A percentile compares a stretch with the other conserved stretches of the same genome.
Conservation (phyloP, 2,797 vertebrate genomes). For the Phoxinus dragarum region DNA sequence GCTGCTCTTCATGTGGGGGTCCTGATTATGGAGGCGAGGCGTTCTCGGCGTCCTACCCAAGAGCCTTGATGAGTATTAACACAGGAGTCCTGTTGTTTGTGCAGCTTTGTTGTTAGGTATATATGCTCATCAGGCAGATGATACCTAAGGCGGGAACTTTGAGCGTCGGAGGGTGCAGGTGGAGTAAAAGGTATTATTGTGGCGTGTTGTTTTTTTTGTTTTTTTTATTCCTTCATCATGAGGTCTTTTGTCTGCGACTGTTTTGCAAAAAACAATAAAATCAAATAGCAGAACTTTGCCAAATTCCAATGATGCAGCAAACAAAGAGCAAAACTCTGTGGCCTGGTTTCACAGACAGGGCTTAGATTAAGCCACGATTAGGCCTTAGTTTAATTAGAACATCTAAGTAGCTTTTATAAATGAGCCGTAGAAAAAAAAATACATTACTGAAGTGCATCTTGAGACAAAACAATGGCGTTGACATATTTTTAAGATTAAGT, state of each 20-base stretch:
- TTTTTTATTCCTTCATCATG: slow-evolving; percentile 77
- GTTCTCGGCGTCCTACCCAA: slow-evolving; percentile 58
- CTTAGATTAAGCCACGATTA: not conserved
- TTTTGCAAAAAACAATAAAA: slow-evolving; percentile 75
- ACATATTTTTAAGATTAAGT: not conserved
- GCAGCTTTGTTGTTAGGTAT: slow-evolving; percentile 58
- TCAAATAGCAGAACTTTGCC: slow-evolving; percentile 77
- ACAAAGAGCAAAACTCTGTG: slow-evolving; percentile 14
- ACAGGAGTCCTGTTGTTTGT: slow-evolving; percentile 53
- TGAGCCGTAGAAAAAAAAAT: not conserved
- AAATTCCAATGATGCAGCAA: slow-evolving; percentile 72
- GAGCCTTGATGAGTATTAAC: slow-evolving; percentile 55
- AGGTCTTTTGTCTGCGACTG: slow-evolving; percentile 75
- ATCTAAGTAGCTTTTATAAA: not conserved
- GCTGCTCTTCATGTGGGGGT: slow-evolving; percentile 56
- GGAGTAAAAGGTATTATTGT: slow-evolving; percentile 45
- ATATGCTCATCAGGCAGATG: slow-evolving; percentile 51
- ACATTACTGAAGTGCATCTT: not conserved
- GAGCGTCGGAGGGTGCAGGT: slow-evolving; percentile 31
- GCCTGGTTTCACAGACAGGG: not conserved
- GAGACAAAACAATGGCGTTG: not conserved
- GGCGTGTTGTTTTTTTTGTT: slow-evolving; percentile 71
- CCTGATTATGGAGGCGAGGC: slow-evolving; percentile 60
- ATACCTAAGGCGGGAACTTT: slow-evolving; percentile 54
- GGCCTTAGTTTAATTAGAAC: not conserved